Percentiles rank a stretch among this genome's conserved stretches.
phyloP scores from a whole-genome alignment of 2,888 invertebrate species.

The Beris morrisii region DNA sequence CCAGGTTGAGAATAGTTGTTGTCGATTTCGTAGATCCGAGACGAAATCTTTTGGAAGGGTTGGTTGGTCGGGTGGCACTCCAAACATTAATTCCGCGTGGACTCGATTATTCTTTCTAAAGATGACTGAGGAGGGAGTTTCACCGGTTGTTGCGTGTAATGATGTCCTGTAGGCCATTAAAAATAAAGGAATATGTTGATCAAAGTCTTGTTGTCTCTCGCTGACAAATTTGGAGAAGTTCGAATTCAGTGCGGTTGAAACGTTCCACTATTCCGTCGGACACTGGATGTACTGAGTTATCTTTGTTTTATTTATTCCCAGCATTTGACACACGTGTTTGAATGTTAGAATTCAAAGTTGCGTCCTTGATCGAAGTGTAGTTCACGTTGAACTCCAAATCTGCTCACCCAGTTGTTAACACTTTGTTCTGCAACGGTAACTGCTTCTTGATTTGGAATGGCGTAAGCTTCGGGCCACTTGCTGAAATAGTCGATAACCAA shows the following conservation, averaged over 20 bases:
- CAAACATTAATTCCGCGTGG: no score
- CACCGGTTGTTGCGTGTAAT: no score
- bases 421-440: slow-evolving; percentile 23
- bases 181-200: slow-evolving; percentile 26
- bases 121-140: no score
- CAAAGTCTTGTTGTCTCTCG: slow-evolving; percentile 27
- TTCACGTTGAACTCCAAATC: slow-evolving; percentile 30
- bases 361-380: slow-evolving; percentile 32
- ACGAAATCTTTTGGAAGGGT: no score
- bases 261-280: slow-evolving; percentile 44
- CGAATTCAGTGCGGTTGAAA: slow-evolving; percentile 40
- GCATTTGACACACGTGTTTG: background rate
- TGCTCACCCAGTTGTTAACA: slow-evolving; percentile 18
- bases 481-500: slow-evolving; percentile 2
- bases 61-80: no score
- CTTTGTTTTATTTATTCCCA: slow-evolving; percentile 35
- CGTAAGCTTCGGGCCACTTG: no score
- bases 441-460: slow-evolving; percentile 3
- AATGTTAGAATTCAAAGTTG: slow-evolving; percentile 22
- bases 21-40: no score
- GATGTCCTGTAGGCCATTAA: slow-evolving; percentile 24
- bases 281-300: slow-evolving; percentile 43
- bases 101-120: no score
- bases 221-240: slow-evolving; percentile 34
- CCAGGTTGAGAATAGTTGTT: no score